These are phyloP conservation scores for Notolabrus celidotus DNA, from an alignment of 2,797 vertebrate species.

Conservation along the genomic window DNA sequence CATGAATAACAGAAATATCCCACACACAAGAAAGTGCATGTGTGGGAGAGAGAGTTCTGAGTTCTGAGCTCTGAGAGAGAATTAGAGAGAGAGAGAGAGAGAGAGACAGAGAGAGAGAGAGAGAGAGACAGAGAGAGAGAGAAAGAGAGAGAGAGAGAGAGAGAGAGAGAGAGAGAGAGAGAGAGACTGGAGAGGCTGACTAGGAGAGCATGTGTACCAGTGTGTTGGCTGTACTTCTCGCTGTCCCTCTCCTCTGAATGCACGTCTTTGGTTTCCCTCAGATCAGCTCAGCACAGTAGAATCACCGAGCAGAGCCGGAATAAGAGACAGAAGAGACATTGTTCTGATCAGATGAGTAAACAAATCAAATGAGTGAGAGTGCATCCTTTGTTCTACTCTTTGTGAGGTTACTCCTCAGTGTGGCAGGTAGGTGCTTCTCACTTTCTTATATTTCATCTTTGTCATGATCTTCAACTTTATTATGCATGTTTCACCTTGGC, in stretches of 20 bases:
- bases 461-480: accelerated
- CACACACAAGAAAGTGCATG: slow-evolving; percentile 19
- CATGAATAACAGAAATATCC: slow-evolving; percentile 36
- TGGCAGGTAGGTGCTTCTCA: slow-evolving; percentile 65
- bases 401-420: slow-evolving; percentile 64
- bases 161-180: background rate
- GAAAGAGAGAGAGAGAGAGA: background rate
- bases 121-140: background rate
- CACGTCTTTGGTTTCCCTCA: slow-evolving; percentile 11
- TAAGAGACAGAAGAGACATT: slow-evolving; percentile 39
- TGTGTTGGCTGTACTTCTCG: slow-evolving; percentile 2
- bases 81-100: background rate
- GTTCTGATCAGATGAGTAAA: slow-evolving; percentile 43
- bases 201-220: background rate
- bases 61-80: no score
- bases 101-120: slow-evolving; percentile 3
- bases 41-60: background rate
- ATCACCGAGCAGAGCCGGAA: slow-evolving; percentile 44
- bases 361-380: slow-evolving; percentile 60
- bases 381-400: slow-evolving; percentile 55
- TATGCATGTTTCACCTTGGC: background rate
- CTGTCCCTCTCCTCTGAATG: slow-evolving; percentile 14
- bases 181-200: background rate
- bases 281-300: slow-evolving; percentile 8
- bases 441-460: background rate